Conservation (phyloP, 2,113 vertebrate genomes). For the Perccottus glenii region DNA sequence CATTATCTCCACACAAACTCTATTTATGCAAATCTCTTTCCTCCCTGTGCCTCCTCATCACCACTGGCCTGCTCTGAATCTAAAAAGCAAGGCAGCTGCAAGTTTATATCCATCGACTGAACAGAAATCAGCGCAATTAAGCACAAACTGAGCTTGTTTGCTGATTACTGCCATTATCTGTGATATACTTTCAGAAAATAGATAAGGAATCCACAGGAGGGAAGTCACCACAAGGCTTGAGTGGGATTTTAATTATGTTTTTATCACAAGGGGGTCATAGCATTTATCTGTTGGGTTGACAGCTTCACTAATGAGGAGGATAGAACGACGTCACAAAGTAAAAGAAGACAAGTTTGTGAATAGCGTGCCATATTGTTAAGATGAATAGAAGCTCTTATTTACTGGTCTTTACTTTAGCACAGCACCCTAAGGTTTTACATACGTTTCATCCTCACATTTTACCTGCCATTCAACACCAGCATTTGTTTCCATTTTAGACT, state of each 20-base stretch:
- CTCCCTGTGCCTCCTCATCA: constrained; percentile 26
- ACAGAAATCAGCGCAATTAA: constrained; percentile 40
- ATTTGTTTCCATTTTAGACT: constrained; percentile 6
- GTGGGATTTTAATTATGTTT: constrained; percentile 42
- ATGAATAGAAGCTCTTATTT: neutral
- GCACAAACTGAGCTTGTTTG: constrained; percentile 37
- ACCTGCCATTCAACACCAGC: neutral
- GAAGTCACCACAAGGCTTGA: constrained; percentile 35
- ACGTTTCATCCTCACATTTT: constrained; percentile 13
- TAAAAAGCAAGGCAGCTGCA: constrained; percentile 47
- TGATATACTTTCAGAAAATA: constrained; percentile 38
- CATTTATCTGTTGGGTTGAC: constrained; percentile 38
- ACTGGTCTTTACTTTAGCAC: no score
- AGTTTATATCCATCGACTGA: constrained; percentile 23
- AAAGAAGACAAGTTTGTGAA: neutral
- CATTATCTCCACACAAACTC: constrained; percentile 52
- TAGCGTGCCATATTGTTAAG: constrained; percentile 7
- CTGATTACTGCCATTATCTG: constrained; percentile 30
- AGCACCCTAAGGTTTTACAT: neutral
- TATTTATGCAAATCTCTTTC: constrained; percentile 60
- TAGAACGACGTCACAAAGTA: neutral
- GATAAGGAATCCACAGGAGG: neutral
- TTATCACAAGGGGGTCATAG: constrained; percentile 37
- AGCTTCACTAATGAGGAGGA: constrained; percentile 34
- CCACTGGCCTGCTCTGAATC: constrained; percentile 29